A percentile compares a stretch with the other conserved stretches of the same genome.
Evolutionary conservation across 1,140 invertebrate species (phyloP).

Genomic region (Drosophila nebulosa): DNA sequence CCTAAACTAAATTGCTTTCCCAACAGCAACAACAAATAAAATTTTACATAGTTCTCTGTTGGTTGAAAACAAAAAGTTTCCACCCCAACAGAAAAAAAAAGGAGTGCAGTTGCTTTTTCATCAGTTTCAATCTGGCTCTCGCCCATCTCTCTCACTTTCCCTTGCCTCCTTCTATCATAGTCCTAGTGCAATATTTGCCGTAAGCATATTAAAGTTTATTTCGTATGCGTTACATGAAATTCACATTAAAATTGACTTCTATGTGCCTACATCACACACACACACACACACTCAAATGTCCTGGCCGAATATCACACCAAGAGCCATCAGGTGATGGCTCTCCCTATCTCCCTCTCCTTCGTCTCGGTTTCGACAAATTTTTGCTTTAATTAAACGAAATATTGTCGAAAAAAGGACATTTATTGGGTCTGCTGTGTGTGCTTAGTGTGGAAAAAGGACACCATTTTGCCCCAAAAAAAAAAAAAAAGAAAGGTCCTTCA

Average conservation of each 20-base stretch:
- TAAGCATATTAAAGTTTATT: conserved; percentile 52
- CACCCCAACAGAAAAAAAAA: neutral
- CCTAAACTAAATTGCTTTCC: conserved; percentile 31
- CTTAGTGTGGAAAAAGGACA: conserved; percentile 3
- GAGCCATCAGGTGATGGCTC: conserved; percentile 35
- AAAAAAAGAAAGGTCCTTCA: neutral
- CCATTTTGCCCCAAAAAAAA: conserved; percentile 4
- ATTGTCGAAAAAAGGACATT: conserved; percentile 32
- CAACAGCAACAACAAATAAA: conserved; percentile 1
- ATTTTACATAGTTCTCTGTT: neutral
- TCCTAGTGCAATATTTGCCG: neutral
- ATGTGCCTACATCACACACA: conserved; percentile 28
- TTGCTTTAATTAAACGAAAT: conserved; percentile 68
- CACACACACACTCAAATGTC: conserved; percentile 23
- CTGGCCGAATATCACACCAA: conserved; percentile 21
- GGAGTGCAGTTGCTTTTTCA: neutral
- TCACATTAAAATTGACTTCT: conserved; percentile 70
- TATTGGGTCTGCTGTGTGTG: conserved; percentile 13
- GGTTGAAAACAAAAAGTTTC: neutral
- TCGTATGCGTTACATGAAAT: conserved; percentile 53
- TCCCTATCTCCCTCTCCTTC: neutral
- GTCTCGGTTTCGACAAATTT: neutral
- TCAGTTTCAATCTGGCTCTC: neutral
- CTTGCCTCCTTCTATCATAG: neutral
- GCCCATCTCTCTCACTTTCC: neutral